Conservation (phyloP, 2,113 vertebrate species). For the Eurypyga helias region DNA sequence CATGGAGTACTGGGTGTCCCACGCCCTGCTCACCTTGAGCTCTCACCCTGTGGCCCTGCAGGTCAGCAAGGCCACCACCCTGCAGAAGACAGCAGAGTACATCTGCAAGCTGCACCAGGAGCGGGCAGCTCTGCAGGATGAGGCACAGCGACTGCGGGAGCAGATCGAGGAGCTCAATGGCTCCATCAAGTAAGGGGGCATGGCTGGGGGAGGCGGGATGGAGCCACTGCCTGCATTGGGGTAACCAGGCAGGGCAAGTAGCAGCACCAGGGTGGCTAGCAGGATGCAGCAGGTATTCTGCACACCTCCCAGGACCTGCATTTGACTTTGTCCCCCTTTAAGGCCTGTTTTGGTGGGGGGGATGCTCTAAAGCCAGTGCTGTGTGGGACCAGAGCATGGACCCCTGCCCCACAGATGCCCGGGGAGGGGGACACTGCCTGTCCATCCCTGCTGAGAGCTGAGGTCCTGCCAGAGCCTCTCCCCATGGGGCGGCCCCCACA, state of each 20-base stretch:
- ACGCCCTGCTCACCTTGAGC: rapidly evolving
- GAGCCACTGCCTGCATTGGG: rapidly evolving
- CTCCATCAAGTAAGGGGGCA: slow-evolving; percentile 85
- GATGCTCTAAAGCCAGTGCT: neutral
- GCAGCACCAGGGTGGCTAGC: neutral
- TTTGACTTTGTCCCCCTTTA: neutral
- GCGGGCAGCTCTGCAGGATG: slow-evolving; percentile 87
- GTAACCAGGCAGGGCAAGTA: neutral
- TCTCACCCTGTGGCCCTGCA: slow-evolving; percentile 1
- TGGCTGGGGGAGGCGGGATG: neutral
- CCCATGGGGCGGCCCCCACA: rapidly evolving
- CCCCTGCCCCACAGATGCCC: neutral
- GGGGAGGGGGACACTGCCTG: neutral
- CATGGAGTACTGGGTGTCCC: rapidly evolving
- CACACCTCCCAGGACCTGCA: neutral
- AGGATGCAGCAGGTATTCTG: neutral
- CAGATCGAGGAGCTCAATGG: slow-evolving; percentile 92
- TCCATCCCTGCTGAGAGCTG: neutral
- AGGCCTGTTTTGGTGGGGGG: neutral
- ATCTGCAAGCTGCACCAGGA: slow-evolving; percentile 96
- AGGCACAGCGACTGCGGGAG: slow-evolving; percentile 87
- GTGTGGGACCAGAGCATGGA: neutral
- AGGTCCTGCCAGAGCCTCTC: neutral
- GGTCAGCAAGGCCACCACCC: slow-evolving; percentile 95
- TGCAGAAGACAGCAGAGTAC: slow-evolving; percentile 96